Evolutionary conservation across 2,888 invertebrate genomes (phyloP).

Genomic region (Chloroclysta siterata): DNA sequence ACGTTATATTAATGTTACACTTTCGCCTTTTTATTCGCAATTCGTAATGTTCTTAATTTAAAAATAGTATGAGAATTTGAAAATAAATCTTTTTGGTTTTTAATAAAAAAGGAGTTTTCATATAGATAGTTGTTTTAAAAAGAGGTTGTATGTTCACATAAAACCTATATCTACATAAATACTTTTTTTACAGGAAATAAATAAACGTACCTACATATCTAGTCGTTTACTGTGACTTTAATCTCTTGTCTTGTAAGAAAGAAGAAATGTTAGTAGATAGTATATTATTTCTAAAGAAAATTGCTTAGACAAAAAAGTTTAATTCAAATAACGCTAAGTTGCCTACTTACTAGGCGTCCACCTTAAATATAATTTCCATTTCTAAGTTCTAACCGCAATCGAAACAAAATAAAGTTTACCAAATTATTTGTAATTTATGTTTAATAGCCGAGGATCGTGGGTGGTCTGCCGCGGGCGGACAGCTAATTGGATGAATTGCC

Average conservation of each 20-base stretch:
- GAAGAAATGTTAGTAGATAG: too few species aligned
- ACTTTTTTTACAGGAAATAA: too few species aligned
- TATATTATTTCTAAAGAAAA: too few species aligned
- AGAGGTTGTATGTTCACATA: too few species aligned
- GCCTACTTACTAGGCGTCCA: neutral
- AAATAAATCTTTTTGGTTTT: too few species aligned
- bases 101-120: too few species aligned
- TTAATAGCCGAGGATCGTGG: slow-evolving; percentile 77
- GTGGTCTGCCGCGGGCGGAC: slow-evolving; percentile 68
- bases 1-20: too few species aligned
- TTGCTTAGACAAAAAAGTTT: neutral
- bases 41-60: neutral
- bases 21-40: neutral
- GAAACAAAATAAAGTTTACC: slow-evolving; percentile 69
- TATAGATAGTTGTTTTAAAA: too few species aligned
- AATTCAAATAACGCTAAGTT: neutral
- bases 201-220: too few species aligned
- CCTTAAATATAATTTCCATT: slow-evolving; percentile 41
- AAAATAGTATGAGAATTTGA: neutral
- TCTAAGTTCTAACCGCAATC: slow-evolving; percentile 59
- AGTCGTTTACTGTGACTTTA: too few species aligned
- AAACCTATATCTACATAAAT: too few species aligned
- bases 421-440: slow-evolving; percentile 83
- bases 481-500: slow-evolving; percentile 82
- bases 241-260: too few species aligned